phyloP scores from a whole-genome alignment of 2,888 invertebrate genomes.

The Dinocampus coccinellae region DNA sequence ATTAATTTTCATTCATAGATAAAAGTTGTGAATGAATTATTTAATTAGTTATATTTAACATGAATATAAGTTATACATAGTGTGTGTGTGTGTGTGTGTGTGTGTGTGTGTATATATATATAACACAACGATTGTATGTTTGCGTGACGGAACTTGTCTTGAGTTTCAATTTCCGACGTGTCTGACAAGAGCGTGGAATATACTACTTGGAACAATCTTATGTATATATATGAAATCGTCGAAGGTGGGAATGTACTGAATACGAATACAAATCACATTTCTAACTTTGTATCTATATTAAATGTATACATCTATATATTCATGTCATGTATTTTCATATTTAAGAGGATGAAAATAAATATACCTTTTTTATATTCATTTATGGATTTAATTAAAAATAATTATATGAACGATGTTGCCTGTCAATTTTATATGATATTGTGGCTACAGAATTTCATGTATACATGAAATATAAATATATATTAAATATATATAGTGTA shows the following conservation, averaged over 20 bases:
- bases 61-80: background rate
- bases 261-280: background rate
- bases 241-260: background rate
- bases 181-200: constrained; percentile 20
- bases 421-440: background rate
- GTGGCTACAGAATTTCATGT: background rate
- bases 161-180: constrained; percentile 19
- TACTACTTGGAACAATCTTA: constrained; percentile 3
- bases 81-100: background rate
- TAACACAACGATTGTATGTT: background rate
- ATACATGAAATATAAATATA: background rate
- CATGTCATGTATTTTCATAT: background rate
- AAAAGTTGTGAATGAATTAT: background rate
- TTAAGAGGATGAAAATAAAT: background rate
- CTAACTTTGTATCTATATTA: background rate
- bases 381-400: background rate
- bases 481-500: background rate
- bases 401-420: background rate
- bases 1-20: background rate
- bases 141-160: constrained; percentile 3
- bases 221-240: background rate
- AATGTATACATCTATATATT: background rate
- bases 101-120: background rate
- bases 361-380: background rate
- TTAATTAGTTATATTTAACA: background rate